These are phyloP conservation scores for Phoebastria nigripes DNA, from an alignment of 2,797 vertebrate species.

Conservation along the genomic window DNA sequence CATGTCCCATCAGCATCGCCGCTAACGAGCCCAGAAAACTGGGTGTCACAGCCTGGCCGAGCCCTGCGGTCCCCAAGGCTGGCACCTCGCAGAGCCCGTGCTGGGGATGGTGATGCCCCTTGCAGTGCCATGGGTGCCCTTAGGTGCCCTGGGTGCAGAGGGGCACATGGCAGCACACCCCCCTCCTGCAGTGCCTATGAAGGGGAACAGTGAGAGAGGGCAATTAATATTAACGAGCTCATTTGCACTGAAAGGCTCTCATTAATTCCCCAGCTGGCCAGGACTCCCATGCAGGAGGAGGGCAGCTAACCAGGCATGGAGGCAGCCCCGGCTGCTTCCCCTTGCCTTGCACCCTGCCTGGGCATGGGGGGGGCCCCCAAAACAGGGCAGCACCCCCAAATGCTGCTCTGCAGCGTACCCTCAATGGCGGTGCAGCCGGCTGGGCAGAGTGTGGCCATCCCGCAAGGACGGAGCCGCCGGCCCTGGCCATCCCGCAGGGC, in stretches of 20 bases:
- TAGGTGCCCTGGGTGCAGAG: neutral
- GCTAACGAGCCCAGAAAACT: neutral
- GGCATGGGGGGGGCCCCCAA: accelerated
- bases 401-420: neutral
- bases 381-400: neutral
- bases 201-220: neutral
- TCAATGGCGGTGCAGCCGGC: accelerated
- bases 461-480: accelerated
- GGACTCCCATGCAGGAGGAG: neutral
- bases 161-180: accelerated
- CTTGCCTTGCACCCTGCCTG: neutral
- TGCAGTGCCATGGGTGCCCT: accelerated
- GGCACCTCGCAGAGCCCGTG: accelerated
- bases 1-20: neutral
- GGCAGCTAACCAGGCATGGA: neutral
- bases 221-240: constrained; percentile 1
- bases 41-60: neutral
- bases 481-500: neutral
- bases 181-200: accelerated
- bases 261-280: neutral
- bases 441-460: neutral
- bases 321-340: neutral
- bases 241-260: neutral
- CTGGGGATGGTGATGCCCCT: neutral
- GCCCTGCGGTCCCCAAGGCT: neutral